Percentiles rank a stretch among this genome's conserved stretches.
These are phyloP conservation scores for Oreotragus oreotragus DNA, from an alignment of 2,113 vertebrate genomes.

Conservation along the genomic window DNA sequence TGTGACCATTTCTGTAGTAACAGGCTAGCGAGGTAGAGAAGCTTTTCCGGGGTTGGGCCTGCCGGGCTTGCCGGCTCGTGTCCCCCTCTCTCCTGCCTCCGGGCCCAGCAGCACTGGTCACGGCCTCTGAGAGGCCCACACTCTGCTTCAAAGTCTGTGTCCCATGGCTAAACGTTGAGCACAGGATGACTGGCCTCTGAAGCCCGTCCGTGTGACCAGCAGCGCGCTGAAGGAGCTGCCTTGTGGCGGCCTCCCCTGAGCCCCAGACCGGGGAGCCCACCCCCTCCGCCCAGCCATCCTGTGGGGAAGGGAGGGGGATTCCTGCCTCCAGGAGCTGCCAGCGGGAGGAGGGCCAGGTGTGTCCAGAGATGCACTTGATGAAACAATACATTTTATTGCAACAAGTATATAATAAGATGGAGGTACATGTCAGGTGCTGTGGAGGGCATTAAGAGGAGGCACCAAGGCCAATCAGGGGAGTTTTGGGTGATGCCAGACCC, in stretches of 20 bases:
- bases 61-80: background rate
- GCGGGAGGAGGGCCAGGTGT: background rate
- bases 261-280: rapidly evolving
- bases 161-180: background rate
- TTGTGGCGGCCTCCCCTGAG: background rate
- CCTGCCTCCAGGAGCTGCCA: background rate
- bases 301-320: rapidly evolving
- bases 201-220: rapidly evolving
- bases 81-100: background rate
- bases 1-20: background rate
- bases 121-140: background rate
- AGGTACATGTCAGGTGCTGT: rapidly evolving
- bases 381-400: background rate
- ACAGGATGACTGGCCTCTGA: background rate
- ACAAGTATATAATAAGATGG: background rate
- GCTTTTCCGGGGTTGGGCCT: background rate
- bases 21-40: background rate
- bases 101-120: background rate
- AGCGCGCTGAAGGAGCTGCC: background rate
- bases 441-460: background rate
- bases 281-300: background rate
- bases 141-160: background rate
- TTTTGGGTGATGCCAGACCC: background rate
- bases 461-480: background rate
- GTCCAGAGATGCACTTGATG: background rate